phyloP scores from a whole-genome alignment of 1,140 invertebrate species.

The Drosophila lacteicornis region DNA sequence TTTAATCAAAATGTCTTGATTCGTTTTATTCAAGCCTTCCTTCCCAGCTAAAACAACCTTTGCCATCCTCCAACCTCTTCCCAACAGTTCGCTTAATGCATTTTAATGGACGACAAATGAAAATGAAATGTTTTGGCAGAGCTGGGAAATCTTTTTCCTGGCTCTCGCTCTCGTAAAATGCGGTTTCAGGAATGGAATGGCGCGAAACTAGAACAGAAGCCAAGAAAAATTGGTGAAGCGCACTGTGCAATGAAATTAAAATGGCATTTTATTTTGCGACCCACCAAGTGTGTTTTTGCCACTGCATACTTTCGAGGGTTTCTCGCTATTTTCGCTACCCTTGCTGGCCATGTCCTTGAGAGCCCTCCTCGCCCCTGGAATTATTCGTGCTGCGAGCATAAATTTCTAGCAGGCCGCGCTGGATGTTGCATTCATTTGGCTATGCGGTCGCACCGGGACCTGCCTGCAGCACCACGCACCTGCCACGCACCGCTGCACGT shows the following conservation, averaged over 20 bases:
- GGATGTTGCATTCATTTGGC: slow-evolving; percentile 32
- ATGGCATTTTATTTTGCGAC: slow-evolving; percentile 74
- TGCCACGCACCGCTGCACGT: slow-evolving; percentile 26
- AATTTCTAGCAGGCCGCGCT: slow-evolving; percentile 29
- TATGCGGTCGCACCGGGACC: slow-evolving; percentile 5
- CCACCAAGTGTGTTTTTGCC: slow-evolving; percentile 26
- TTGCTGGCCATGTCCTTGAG: slow-evolving; percentile 28
- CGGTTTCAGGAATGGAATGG: slow-evolving; percentile 15
- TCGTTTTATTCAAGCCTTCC: background rate
- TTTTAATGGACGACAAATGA: slow-evolving; percentile 69
- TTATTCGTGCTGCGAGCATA: slow-evolving; percentile 45
- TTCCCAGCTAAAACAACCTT: background rate
- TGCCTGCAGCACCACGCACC: slow-evolving; percentile 36
- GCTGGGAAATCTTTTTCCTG: slow-evolving; percentile 48
- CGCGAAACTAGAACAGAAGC: slow-evolving; percentile 17
- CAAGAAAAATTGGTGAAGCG: slow-evolving; percentile 53
- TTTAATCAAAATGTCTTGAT: slow-evolving; percentile 2
- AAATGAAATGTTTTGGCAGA: slow-evolving; percentile 66
- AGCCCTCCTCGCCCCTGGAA: slow-evolving; percentile 25
- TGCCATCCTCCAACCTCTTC: background rate
- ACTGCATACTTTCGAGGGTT: slow-evolving; percentile 28
- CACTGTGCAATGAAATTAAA: slow-evolving; percentile 55
- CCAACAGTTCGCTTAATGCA: slow-evolving; percentile 54
- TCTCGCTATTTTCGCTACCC: slow-evolving; percentile 39
- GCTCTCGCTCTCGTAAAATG: slow-evolving; percentile 21